A percentile compares a stretch with the other conserved stretches of the same genome.
Evolutionary conservation across 2,113 vertebrate genomes (phyloP).

Genomic region (Tyrannus savana): DNA sequence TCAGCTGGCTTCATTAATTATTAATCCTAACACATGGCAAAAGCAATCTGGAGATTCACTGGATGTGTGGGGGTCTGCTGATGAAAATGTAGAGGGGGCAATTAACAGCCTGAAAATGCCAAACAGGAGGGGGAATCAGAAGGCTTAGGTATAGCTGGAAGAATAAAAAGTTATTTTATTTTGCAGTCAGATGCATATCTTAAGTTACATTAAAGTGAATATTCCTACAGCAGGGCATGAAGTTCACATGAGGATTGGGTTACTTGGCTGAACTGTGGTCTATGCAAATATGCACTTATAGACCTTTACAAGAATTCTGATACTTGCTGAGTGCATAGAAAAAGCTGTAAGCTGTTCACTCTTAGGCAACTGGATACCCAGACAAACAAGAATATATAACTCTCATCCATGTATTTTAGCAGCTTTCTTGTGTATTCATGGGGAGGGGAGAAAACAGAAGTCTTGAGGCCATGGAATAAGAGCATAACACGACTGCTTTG

Average conservation of each 20-base stretch:
- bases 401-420: background rate
- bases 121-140: background rate
- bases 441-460: background rate
- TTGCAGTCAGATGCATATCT: background rate
- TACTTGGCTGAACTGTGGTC: background rate
- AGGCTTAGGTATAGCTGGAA: background rate
- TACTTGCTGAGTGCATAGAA: background rate
- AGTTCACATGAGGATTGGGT: constrained; percentile 9
- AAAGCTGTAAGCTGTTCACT: background rate
- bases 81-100: constrained; percentile 10
- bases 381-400: background rate
- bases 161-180: background rate
- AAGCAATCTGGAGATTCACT: background rate
- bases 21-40: constrained; percentile 59
- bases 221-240: background rate
- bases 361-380: background rate
- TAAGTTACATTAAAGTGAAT: background rate
- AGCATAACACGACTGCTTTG: background rate
- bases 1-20: constrained; percentile 54
- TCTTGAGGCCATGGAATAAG: background rate
- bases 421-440: background rate
- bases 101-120: background rate
- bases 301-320: background rate
- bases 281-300: background rate
- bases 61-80: background rate